Conservation (phyloP, 64 coral and sea anemone genomes). For the Stichodactyla mertensii region DNA sequence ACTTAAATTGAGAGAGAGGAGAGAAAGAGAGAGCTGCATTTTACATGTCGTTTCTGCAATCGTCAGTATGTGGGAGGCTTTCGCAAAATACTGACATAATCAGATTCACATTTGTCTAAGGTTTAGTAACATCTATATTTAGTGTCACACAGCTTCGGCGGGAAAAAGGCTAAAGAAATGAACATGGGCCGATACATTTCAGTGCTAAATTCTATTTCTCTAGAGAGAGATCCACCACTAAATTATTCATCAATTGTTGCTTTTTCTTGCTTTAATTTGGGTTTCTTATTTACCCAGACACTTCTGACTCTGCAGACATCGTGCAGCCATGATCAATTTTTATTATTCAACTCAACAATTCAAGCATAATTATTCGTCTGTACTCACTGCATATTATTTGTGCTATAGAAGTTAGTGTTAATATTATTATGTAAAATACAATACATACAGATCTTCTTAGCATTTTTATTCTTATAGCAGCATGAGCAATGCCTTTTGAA, state of each 20-base stretch:
- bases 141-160: not conserved
- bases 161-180: not conserved
- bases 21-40: too few relatives aligned
- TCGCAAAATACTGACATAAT: not conserved
- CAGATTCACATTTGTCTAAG: not conserved
- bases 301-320: not conserved
- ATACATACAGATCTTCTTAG: too few relatives aligned
- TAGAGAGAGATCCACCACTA: not conserved
- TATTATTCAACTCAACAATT: not conserved
- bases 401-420: not conserved
- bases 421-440: too few relatives aligned
- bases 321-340: not conserved
- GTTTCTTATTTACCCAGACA: not conserved
- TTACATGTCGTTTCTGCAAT: not conserved
- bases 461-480: too few relatives aligned
- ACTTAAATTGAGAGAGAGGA: not conserved
- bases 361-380: not conserved
- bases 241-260: not conserved
- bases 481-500: too few relatives aligned
- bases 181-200: not conserved
- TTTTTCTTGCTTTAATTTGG: not conserved
- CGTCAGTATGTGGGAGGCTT: not conserved
- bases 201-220: not conserved
- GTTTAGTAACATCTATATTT: conserved; percentile 13
- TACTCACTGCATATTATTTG: not conserved